Percentiles rank a stretch among this genome's conserved stretches.
phyloP scores from a whole-genome alignment of 1,140 invertebrate species.

The Batillaria attramentaria region DNA sequence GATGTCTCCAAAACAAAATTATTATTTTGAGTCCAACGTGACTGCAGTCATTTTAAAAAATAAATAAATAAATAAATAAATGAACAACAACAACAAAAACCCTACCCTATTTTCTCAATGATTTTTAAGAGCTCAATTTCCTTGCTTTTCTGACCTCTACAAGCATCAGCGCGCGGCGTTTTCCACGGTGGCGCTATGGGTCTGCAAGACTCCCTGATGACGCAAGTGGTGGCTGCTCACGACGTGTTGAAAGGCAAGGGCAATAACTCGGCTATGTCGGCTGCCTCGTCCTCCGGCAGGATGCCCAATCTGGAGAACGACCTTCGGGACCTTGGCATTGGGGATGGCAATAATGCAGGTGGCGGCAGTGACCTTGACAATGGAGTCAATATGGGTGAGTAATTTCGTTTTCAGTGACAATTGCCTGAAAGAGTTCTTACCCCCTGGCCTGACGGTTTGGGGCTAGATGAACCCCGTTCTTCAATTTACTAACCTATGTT shows the following conservation, averaged over 20 bases:
- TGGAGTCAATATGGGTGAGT: too few relatives aligned
- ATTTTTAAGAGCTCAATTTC: background rate
- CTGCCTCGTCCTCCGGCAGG: background rate
- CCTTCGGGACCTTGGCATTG: background rate
- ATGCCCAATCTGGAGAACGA: background rate
- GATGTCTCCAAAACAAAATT: background rate
- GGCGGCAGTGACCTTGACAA: background rate
- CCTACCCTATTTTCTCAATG: background rate
- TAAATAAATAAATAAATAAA: background rate
- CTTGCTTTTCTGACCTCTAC: background rate
- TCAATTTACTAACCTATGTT: too few relatives aligned
- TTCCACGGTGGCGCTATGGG: background rate
- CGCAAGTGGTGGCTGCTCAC: background rate
- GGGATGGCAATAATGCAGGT: background rate
- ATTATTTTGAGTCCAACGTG: too few relatives aligned
- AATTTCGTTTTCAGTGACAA: too few relatives aligned
- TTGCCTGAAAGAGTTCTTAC: too few relatives aligned
- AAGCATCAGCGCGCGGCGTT: background rate
- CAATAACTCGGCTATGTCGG: background rate
- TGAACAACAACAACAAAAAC: background rate
- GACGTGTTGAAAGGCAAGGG: background rate
- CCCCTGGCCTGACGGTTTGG: too few relatives aligned
- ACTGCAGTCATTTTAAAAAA: background rate
- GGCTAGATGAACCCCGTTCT: too few relatives aligned
- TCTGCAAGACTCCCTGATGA: constrained; percentile 9